Base-by-base conservation (phyloP, 2,888 invertebrate species). In the Latrodectus hesperus region DNA sequence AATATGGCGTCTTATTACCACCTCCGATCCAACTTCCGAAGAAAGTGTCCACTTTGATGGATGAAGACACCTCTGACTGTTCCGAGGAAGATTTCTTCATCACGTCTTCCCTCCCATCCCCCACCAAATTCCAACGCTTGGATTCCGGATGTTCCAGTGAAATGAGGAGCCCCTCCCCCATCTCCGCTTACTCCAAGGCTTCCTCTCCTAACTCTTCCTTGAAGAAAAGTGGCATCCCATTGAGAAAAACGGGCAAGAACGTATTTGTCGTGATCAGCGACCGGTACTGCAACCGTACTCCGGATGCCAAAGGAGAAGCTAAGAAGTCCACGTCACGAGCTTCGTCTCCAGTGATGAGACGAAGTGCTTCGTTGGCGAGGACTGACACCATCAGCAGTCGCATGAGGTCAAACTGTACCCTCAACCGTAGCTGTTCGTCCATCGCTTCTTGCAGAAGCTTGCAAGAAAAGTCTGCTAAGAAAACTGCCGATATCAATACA, bases 1-100 rank as follows among this genome's bases (percentile, higher is more conserved):
- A 94, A 91, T 96, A 94, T 92, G 95, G 95, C 64, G 93, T 97
- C 90, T 74, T 88, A 5, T 73, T 88, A 4, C 96, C 97, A 92
- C 96, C 97, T 0, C 87, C 87, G 9, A 78, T 88, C 38, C 87
- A 82, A 22, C 53, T 86, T 11, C 72, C 86, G 5, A 64, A 74
- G 9, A n/a, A 65, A 2, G 52, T 96, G 96, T 55, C 80, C 49
- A 17, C 65, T 1, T 55, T 72, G 4, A 38, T 81, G 12, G 76
- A 76, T 12, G 71, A 67, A 9, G 81, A 77, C 26, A 65, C 67
- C 52, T 82, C 87, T 6, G 81, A 76, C 11, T 67, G 67, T 17
- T 81, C 77, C 0, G 79, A 74, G 16, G 84, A 85, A n/a, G 87
- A 87, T 8, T 67, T 73, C 26, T 55, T 77, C 67, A 78, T 52